Conservation (phyloP, 1,140 invertebrate genomes). For the Drosophila ficusphila region DNA sequence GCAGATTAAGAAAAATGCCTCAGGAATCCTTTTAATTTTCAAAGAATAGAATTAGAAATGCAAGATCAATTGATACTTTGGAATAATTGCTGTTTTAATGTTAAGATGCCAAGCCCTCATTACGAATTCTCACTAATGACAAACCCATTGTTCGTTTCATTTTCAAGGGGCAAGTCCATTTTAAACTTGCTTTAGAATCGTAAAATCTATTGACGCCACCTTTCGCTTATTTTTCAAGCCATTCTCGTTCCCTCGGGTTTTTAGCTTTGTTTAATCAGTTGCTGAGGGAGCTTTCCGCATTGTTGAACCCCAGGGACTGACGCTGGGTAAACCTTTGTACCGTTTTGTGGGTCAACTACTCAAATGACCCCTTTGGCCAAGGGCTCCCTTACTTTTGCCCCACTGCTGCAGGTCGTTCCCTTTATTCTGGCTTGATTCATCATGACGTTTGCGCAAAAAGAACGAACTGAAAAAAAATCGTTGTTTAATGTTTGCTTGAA, state of each 20-base stretch:
- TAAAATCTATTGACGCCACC: conserved; percentile 21
- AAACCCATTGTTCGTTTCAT: not conserved
- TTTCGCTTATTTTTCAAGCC: conserved; percentile 27
- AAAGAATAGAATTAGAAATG: not conserved
- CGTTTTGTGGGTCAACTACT: conserved; percentile 65
- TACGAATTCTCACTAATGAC: not conserved
- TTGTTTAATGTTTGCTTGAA: conserved; percentile 51
- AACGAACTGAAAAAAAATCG: conserved; percentile 5
- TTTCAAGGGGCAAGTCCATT: conserved; percentile 2
- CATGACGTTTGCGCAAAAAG: conserved; percentile 23
- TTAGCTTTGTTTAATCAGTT: conserved; percentile 65
- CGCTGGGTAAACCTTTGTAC: conserved; percentile 40
- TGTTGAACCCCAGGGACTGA: conserved; percentile 27
- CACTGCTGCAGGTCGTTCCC: conserved; percentile 8
- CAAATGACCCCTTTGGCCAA: conserved; percentile 37
- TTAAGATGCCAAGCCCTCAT: not conserved
- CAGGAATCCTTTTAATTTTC: too few species aligned
- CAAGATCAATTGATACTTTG: not conserved
- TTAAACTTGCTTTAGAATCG: not conserved
- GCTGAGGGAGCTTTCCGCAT: conserved; percentile 26
- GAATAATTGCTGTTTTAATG: not conserved
- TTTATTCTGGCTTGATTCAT: conserved; percentile 33
- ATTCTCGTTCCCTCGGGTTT: conserved; percentile 14
- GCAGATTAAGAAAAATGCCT: not conserved
- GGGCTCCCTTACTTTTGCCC: conserved; percentile 11